A percentile compares a stretch with the other conserved stretches of the same genome.
phyloP scores from a whole-genome alignment of 2,797 vertebrate genomes.

The Chaetodon trifasciatus region DNA sequence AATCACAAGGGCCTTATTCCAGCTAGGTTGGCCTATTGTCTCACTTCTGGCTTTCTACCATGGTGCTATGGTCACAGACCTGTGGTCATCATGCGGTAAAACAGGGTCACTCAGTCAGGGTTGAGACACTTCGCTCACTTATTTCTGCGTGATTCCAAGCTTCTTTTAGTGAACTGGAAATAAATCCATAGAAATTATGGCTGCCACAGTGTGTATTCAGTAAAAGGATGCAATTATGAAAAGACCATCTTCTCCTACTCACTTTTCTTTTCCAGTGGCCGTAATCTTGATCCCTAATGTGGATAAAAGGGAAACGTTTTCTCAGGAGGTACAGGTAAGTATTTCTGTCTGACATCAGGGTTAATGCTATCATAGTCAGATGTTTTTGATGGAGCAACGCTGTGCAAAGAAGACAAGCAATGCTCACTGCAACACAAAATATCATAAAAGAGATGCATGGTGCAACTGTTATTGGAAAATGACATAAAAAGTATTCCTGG shows the following conservation, averaged over 20 bases:
- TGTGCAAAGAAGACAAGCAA: neutral
- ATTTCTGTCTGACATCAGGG: neutral
- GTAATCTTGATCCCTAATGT: neutral
- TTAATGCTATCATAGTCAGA: neutral
- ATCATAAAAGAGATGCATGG: neutral
- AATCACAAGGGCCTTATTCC: conserved; percentile 54
- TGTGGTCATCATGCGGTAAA: conserved; percentile 15
- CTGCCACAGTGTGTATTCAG: neutral
- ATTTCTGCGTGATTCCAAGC: neutral
- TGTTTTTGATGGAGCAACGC: neutral
- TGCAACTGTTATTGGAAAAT: neutral
- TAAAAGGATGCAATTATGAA: neutral
- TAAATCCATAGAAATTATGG: neutral
- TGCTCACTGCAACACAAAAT: neutral
- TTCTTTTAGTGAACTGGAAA: neutral
- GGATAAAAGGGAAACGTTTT: conserved; percentile 6
- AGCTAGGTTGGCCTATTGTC: conserved; percentile 51
- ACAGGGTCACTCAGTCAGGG: neutral
- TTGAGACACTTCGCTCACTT: neutral
- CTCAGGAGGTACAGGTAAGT: neutral
- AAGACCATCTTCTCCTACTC: neutral
- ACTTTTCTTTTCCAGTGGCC: neutral
- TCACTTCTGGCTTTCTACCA: conserved; percentile 4
- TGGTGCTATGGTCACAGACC: conserved; percentile 23
- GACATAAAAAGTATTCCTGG: neutral